phyloP scores from a whole-genome alignment of 2,113 vertebrate genomes.

The Laterallus jamaicensis region DNA sequence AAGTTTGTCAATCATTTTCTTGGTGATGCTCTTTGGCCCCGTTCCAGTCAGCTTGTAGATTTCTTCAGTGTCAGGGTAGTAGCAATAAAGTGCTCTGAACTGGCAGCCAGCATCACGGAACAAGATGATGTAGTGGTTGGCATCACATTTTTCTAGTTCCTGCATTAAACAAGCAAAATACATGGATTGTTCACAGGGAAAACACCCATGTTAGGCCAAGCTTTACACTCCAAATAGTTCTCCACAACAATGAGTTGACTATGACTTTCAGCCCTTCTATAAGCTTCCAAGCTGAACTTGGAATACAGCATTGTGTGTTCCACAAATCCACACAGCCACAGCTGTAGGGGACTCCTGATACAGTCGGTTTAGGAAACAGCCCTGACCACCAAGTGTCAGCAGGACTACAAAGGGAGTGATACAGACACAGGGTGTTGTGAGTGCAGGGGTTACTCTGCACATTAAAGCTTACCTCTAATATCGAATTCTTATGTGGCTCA shows the following conservation, averaged over 20 bases:
- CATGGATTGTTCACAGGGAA: neutral
- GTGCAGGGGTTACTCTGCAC: no score
- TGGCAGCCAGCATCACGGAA: slow-evolving; percentile 95
- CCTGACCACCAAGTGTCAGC: neutral
- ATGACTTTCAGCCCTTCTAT: neutral
- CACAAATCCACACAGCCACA: fast-evolving
- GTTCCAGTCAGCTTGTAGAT: slow-evolving; percentile 91
- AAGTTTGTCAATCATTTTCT: slow-evolving; percentile 95
- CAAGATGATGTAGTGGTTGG: slow-evolving; percentile 95
- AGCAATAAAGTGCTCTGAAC: slow-evolving; percentile 91
- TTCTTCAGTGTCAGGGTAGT: slow-evolving; percentile 89
- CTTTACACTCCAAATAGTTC: neutral
- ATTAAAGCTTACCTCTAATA: slow-evolving; percentile 84
- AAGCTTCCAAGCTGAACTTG: neutral
- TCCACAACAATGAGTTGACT: neutral
- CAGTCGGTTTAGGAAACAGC: neutral
- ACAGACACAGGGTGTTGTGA: neutral
- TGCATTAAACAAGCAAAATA: slow-evolving; percentile 5
- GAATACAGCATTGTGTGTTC: fast-evolving
- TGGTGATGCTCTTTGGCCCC: slow-evolving; percentile 86
- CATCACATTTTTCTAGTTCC: slow-evolving; percentile 95
- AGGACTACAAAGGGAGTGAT: neutral
- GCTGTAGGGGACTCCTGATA: neutral
- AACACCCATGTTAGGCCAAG: neutral
- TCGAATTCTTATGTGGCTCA: slow-evolving; percentile 88